Evolutionary conservation across 2,888 invertebrate species (phyloP), one percentile per base, ranked within the genome.

Genomic region (Aleiodes leptofemur): DNA sequence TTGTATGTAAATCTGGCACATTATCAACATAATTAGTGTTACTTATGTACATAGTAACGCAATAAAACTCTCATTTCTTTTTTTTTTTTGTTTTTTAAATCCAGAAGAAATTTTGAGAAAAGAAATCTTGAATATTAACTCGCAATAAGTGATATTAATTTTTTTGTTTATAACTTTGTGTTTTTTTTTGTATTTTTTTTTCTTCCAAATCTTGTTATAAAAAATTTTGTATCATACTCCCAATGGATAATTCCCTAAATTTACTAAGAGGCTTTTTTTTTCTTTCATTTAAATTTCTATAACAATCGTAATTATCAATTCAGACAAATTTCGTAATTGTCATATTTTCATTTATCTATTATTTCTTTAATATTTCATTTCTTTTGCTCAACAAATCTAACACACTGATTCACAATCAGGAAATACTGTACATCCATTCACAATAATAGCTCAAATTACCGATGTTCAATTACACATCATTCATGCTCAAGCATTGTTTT

Each of bases 361-460:
- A 8, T 11, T 23, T 43, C 43, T 61, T 50, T 69, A 61, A 51
- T 56, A 53, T 51, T 43, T 76, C 74, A 34, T 66, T 77, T 57
- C 70, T 56, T 61, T 69, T 48, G 31, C 64, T 83, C 84, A 87
- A 85, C 85, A 86, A 64, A 88, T 84, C 83, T 85, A 88, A 84
- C 82, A 83, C 83, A 83, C 84, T 83, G 85, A 86, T 86, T 86
- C 79, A 80, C 78, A 83, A 88, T 86, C 84, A 87, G 85, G 82
- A 83, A 86, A 86, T 84, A 86, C 86, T 85, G 85, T 88, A 87
- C 87, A 86, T 84, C 83, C 83, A 83, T 82, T 85, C 84, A 81
- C 82, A 84, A 82, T 64, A 66, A 66, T 43, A 70, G 16, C 57
- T 57, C 57, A 56, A 43, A 6, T 71, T 55, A 69, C 70, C 70